Base-by-base conservation (phyloP, 2,797 vertebrate species). In the Zenarchopterus dispar region DNA sequence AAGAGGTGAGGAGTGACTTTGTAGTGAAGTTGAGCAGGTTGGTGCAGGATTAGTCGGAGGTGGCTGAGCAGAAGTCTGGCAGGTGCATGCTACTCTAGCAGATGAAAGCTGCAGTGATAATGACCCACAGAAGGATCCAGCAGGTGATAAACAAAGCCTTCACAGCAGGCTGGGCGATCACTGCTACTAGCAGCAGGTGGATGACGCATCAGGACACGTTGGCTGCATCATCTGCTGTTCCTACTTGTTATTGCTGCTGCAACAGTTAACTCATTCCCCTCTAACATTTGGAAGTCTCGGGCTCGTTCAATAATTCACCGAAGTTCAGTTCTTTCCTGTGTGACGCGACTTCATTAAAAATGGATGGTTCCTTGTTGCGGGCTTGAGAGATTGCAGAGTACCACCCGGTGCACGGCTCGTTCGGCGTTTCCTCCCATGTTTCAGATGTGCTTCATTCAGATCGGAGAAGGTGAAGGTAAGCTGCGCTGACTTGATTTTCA, bases 221-320 rank as follows among this genome's bases (percentile, higher is more conserved):
- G n/a, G n/a, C n/a, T n/a, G n/a, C n/a, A n/a, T n/a, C n/a, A n/a
- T n/a, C n/a, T n/a, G n/a, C 23, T 24, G 49, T 23, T 61, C 2
- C 23, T 39, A 10, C 13, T 24, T 48, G 33, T 23, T 54, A 13
- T 42, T 53, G 47, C 67, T 62, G 47, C 48, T 28, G 46, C 67
- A 11, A 46, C 56, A 55, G 17, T 63, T 78, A 43, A 48, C 57
- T 58, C 45, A 44, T 71, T 67, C 64, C 56, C 63, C 56, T 0
- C 6, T 46, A 70, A 75, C 55, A 45, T 67, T 71, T 58, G 16
- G 13, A 77, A 63, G 56, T 56, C 73, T 58, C 51, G 44, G 0
- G 49, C 73, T 46, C 19, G 18, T 75, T 90, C 49, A 91, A 91
- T 92, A 89, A 91, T 92, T 89, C 64, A 91, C 81, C 1, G 5